Evolutionary conservation across 2,888 invertebrate species (phyloP), one percentile per base, ranked within the genome.

Genomic region (Penaeus monodon): DNA sequence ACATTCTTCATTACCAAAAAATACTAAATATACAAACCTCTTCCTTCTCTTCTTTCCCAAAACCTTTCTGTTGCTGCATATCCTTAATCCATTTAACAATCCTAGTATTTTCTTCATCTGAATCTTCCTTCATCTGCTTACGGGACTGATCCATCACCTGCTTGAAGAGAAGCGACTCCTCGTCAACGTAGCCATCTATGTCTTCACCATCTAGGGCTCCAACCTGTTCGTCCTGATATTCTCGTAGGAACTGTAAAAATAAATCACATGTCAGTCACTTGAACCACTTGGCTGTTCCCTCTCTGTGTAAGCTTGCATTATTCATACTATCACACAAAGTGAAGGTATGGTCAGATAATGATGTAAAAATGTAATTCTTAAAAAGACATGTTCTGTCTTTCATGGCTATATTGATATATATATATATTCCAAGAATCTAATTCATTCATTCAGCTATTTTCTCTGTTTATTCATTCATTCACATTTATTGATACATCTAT

Each of bases 181-280:
- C 94, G 73, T 94, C 94, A 77, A 96, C 92, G 91, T 94, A 93
- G 0, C 97, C 98, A 91, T 97, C 97, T 81, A 98, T 97, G 91
- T 98, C 97, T 88, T 98, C 98, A 91, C 95, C 94, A 91, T 98
- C 97, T n/a, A 98, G 92, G 0, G 97, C 95, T 0, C 98, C 98
- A 33, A 98, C 94, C 92, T 98, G 97, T 14, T 94, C 95, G 91
- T 98, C 97, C 91, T 97, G 97, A 92, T 98, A 99, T 85, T 94
- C 95, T 0, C 95, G 95, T 92, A 95, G 97, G 79, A 92, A 92
- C 63, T 88, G 81, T 24, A 80, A 66, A 49, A 12, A 33, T n/a
- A 24, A 77, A 27, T n/a, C 20, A n/a, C n/a, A 27, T 2, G 8
- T 77, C 57, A 29, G 38, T 38, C 27, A 74, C n/a, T 20, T 22